These are phyloP conservation scores for Macquaria ambigua DNA, from an alignment of 2,113 vertebrate species.

Conservation along the genomic window DNA sequence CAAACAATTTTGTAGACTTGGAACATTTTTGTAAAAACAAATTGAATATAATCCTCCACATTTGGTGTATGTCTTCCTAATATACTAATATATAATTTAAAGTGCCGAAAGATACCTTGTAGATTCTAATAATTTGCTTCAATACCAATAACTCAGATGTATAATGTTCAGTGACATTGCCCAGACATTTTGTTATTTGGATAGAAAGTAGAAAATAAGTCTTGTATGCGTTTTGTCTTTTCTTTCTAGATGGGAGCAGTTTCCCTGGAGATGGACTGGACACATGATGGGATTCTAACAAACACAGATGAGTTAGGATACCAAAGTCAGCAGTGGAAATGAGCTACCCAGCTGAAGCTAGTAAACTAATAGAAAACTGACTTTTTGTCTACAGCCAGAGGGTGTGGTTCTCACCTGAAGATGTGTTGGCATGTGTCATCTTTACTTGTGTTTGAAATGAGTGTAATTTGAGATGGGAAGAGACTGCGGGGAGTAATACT, in stretches of 20 bases:
- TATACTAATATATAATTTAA: neutral
- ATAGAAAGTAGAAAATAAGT: neutral
- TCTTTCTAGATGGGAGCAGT: constrained; percentile 25
- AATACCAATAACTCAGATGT: neutral
- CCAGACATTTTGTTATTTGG: neutral
- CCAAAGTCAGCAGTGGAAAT: neutral
- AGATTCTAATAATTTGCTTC: neutral
- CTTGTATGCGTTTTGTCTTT: neutral
- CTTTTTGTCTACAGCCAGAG: neutral
- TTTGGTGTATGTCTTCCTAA: neutral
- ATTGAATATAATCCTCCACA: neutral
- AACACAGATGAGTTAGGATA: neutral
- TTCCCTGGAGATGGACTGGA: constrained; percentile 5
- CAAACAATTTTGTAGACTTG: neutral
- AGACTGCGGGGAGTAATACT: neutral
- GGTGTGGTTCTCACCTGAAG: neutral
- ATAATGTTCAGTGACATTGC: neutral
- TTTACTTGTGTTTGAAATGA: neutral
- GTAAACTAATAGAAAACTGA: neutral
- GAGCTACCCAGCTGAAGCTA: neutral
- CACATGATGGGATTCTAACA: neutral
- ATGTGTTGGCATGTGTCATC: neutral
- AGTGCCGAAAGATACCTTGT: neutral
- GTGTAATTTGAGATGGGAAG: neutral
- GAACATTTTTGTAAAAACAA: too few relatives aligned